phyloP scores from a whole-genome alignment of 2,888 invertebrate genomes.

The Netelia inedita region DNA sequence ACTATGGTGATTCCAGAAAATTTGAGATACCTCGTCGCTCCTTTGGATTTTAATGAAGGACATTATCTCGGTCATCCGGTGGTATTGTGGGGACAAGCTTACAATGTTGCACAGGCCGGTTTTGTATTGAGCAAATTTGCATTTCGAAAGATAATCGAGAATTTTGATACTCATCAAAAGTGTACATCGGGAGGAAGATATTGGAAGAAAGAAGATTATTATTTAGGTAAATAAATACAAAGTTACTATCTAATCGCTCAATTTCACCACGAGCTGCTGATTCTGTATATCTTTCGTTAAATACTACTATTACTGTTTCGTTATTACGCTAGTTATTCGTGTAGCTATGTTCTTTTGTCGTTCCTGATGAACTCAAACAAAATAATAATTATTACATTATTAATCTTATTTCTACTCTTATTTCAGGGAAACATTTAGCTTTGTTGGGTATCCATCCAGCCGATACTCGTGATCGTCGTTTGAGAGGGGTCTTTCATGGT shows the following conservation, averaged over 20 bases:
- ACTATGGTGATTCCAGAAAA: constrained; percentile 87
- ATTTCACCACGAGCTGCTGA: not conserved
- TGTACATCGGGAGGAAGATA: constrained; percentile 86
- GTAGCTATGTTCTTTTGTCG: too few species aligned
- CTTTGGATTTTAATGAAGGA: constrained; percentile 83
- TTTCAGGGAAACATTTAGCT: constrained; percentile 86
- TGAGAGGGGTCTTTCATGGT: constrained; percentile 86
- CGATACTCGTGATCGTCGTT: constrained; percentile 86
- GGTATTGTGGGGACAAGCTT: constrained; percentile 86
- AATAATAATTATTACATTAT: too few species aligned
- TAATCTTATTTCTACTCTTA: not conserved
- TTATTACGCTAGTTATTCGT: too few species aligned
- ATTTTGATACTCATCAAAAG: constrained; percentile 83
- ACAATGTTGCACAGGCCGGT: constrained; percentile 87
- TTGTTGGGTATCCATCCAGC: constrained; percentile 85
- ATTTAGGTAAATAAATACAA: constrained; percentile 84
- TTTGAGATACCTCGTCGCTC: constrained; percentile 86
- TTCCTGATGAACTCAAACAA: too few species aligned
- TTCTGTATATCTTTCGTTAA: not conserved
- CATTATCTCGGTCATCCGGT: constrained; percentile 87
- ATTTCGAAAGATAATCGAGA: constrained; percentile 82
- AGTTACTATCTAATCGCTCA: not conserved
- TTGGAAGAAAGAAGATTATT: constrained; percentile 87
- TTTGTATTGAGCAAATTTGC: constrained; percentile 87
- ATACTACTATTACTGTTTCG: too few species aligned